phyloP scores from a whole-genome alignment of 1,140 invertebrate species.

The Nomia melanderi region DNA sequence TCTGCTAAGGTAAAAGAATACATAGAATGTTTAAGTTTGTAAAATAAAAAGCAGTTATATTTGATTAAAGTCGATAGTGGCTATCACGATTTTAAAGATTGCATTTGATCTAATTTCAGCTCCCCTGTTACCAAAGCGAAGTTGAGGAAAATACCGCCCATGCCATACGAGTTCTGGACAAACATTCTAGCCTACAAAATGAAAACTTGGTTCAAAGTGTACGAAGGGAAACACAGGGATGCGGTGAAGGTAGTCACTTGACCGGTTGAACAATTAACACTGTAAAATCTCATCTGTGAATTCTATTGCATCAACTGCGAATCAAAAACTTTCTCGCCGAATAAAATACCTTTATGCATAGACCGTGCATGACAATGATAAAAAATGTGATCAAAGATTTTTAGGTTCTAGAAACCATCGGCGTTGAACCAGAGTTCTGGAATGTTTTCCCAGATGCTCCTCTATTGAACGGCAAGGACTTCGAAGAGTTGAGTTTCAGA shows the following conservation, averaged over 20 bases:
- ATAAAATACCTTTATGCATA: background rate
- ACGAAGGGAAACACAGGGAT: conserved; percentile 78
- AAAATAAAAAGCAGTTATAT: background rate
- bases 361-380: conserved; percentile 7
- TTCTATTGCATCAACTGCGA: background rate
- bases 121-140: conserved; percentile 71
- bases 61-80: background rate
- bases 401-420: conserved; percentile 81
- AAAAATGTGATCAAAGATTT: conserved; percentile 57
- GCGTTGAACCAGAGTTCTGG: conserved; percentile 82
- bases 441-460: conserved; percentile 79
- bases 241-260: conserved; percentile 75
- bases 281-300: background rate
- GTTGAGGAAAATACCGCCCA: conserved; percentile 79
- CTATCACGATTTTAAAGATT: background rate
- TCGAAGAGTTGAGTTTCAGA: conserved; percentile 82
- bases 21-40: too few species aligned
- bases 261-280: background rate
- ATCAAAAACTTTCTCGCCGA: background rate
- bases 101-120: conserved; percentile 59
- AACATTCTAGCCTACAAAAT: conserved; percentile 80
- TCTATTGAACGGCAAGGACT: conserved; percentile 80
- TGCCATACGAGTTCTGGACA: conserved; percentile 84
- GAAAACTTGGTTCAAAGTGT: conserved; percentile 82
- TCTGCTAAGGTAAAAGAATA: conserved; percentile 76